phyloP scores from a whole-genome alignment of 2,797 vertebrate species.

The Chrysolophus pictus region DNA sequence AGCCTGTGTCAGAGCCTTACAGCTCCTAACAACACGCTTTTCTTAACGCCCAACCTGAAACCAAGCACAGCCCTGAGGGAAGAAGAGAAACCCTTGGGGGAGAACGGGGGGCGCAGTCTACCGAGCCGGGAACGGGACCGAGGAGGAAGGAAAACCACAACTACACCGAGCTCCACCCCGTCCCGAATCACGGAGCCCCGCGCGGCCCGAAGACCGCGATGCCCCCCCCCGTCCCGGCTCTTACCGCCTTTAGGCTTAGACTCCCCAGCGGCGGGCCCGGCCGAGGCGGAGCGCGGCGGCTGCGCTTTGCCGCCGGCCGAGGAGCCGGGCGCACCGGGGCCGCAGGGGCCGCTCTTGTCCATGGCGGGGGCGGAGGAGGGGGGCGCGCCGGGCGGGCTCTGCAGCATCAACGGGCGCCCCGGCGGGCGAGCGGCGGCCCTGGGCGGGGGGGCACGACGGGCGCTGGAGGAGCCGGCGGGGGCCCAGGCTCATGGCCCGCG shows the following conservation, averaged over 20 bases:
- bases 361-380: conserved; percentile 77
- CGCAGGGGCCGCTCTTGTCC: conserved; percentile 80
- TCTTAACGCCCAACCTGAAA: not conserved
- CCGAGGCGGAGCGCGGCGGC: conserved; percentile 90
- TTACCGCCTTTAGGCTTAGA: conserved; percentile 96
- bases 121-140: not conserved
- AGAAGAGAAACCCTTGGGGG: not conserved
- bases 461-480: conserved; percentile 82
- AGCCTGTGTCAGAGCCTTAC: no score
- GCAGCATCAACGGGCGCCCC: conserved; percentile 85
- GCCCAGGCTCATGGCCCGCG: conserved; percentile 92
- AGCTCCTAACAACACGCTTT: no score
- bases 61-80: not conserved
- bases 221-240: not conserved
- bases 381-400: conserved; percentile 76
- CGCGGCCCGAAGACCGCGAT: not conserved
- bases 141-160: not conserved
- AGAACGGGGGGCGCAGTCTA: accelerated
- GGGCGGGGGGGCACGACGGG: conserved; percentile 65
- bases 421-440: conserved; percentile 75
- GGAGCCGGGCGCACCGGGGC: conserved; percentile 70
- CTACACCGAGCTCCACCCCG: not conserved
- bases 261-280: conserved; percentile 87
- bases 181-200: not conserved
- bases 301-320: conserved; percentile 86